Base-by-base conservation (phyloP, 2,888 invertebrate species). In the Cepaea hortensis region DNA sequence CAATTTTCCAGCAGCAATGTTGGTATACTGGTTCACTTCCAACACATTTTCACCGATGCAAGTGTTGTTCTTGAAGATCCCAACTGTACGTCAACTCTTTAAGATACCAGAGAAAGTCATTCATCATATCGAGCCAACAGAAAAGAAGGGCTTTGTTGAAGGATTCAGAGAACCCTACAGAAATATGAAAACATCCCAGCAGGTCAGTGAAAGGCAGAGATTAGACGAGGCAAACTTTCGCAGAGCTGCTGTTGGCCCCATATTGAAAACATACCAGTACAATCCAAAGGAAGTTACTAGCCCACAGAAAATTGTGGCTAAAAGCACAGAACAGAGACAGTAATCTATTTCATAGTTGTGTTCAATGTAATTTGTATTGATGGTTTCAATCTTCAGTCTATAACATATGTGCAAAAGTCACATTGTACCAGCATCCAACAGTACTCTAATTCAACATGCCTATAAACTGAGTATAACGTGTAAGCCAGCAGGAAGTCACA, bases 21-120 rank as follows among this genome's bases (percentile, higher is more conserved):
- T 98, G 76, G 96, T 97, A 68, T 99, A 99, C 93, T 99, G 98
- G 98, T 96, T 96, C 23, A 96, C 97, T 55, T 97, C 96, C 91
- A 99, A 99, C 94, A 96, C 97, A 79, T 96, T 98, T 89, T 98
- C 98, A 0, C 94, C 99, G 5, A 89, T 95, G 0, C 98, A 98
- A 96, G 97, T 97, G 11, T 96, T 96, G 13, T 84, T 98, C 85
- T 94, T 99, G 20, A 96, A 96, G 95, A 95, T 97, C 89, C 97
- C 97, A 13, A 94, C 95, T 50, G 96, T 98, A 0, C 95, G 97
- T 91, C 95, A 95, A 1, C 96, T 96, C 91, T 97, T 97, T 88
- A 96, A 97, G 88, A 98, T 98, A 87, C 96, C 96, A 4, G 95
- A 95, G 87, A 90, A 96, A 88, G 88, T 92, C 0, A 84, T 88